phyloP scores from a whole-genome alignment of 2,888 invertebrate genomes.

The Hydroisotoma schaefferi region DNA sequence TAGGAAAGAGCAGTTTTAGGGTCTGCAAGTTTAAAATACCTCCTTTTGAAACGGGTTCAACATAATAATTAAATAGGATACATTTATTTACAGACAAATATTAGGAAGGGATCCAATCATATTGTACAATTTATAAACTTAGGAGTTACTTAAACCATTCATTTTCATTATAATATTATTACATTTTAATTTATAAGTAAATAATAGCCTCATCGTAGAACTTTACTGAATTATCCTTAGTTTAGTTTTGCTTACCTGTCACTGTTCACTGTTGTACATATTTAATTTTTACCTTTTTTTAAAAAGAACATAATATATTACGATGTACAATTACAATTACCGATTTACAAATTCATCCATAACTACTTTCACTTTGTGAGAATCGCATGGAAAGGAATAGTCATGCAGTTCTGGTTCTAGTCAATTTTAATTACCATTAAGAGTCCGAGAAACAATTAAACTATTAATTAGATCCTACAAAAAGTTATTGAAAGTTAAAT shows the following conservation, averaged over 20 bases:
- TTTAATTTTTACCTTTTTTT: background rate
- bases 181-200: background rate
- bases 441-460: no score
- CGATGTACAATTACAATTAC: background rate
- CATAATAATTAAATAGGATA: no score
- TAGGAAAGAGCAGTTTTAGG: no score
- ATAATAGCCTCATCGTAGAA: background rate
- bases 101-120: no score
- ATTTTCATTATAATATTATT: no score
- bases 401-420: constrained; percentile 42
- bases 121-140: no score
- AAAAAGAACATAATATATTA: background rate
- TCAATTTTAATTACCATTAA: constrained; percentile 38
- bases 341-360: background rate
- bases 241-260: background rate
- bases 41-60: no score
- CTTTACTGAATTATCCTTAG: background rate
- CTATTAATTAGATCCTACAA: no score
- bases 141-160: no score
- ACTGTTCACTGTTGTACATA: background rate
- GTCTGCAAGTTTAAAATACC: no score
- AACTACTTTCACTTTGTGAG: constrained; percentile 7
- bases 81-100: no score
- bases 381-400: background rate
- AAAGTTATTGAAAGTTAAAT: no score